A percentile compares a stretch with the other conserved stretches of the same genome.
These are phyloP conservation scores for Andricus grossulariae DNA, from an alignment of 1,140 invertebrate genomes.

Conservation along the genomic window DNA sequence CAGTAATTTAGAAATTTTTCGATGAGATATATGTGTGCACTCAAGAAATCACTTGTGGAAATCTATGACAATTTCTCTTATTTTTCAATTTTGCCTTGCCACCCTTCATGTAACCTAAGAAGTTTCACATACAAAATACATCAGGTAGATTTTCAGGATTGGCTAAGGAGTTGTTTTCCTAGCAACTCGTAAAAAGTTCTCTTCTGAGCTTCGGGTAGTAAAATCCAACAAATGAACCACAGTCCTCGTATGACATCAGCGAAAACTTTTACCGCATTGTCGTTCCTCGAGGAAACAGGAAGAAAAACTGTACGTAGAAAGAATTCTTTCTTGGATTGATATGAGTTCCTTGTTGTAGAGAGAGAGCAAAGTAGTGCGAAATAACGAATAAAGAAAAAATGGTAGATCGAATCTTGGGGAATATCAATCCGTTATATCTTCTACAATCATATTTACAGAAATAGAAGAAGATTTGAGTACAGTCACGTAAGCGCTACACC, in stretches of 20 bases:
- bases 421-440: not conserved
- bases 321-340: not conserved
- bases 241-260: constrained; percentile 42
- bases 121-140: too few relatives aligned
- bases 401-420: not conserved
- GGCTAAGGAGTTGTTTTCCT: constrained; percentile 43
- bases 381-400: not conserved
- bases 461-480: not conserved
- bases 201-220: constrained; percentile 45
- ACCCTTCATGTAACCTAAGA: too few relatives aligned
- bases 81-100: too few relatives aligned
- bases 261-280: constrained; percentile 16
- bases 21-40: too few relatives aligned
- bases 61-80: too few relatives aligned
- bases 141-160: constrained; percentile 10
- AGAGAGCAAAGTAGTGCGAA: not conserved
- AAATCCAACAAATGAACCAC: constrained; percentile 45
- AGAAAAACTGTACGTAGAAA: not conserved
- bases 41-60: too few relatives aligned
- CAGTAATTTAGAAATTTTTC: too few relatives aligned
- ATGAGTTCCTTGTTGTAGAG: not conserved
- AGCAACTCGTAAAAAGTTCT: constrained; percentile 55
- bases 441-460: not conserved
- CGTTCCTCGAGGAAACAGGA: not conserved
- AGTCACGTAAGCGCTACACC: constrained; percentile 1